Conservation (phyloP, 2,888 invertebrate species). For the Gymnosoma rotundatum region DNA sequence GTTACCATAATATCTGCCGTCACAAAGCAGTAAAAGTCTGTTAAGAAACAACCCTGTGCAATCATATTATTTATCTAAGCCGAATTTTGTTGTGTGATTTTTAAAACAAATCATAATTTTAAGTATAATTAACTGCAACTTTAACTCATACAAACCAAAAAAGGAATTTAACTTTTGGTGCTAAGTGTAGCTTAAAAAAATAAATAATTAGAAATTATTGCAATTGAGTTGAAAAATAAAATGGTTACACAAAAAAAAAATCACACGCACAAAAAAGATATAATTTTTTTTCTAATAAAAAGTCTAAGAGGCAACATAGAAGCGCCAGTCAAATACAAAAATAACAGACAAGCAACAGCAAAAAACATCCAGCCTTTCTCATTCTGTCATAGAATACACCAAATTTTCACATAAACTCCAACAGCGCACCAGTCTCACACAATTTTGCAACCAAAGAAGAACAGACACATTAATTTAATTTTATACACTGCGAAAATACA, state of each 20-base stretch:
- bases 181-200: slow-evolving; percentile 18
- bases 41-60: no score
- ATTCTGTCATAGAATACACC: slow-evolving; percentile 44
- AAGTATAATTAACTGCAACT: no score
- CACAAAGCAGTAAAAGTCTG: no score
- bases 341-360: slow-evolving; percentile 32
- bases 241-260: slow-evolving; percentile 50
- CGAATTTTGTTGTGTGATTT: no score
- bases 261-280: slow-evolving; percentile 39
- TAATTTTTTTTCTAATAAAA: slow-evolving; percentile 18
- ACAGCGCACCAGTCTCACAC: slow-evolving; percentile 37
- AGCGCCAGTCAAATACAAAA: slow-evolving; percentile 51
- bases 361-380: slow-evolving; percentile 33
- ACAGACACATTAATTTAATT: slow-evolving; percentile 17
- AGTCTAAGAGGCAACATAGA: slow-evolving; percentile 46
- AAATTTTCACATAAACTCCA: slow-evolving; percentile 59
- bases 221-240: slow-evolving; percentile 32
- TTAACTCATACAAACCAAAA: neutral
- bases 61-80: no score
- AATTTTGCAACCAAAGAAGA: neutral
- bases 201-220: slow-evolving; percentile 43
- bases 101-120: no score
- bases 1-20: no score
- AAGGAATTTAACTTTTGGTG: neutral
- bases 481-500: neutral